Evolutionary conservation across 2,113 vertebrate species (phyloP).

Genomic region (Danionella cerebrum): DNA sequence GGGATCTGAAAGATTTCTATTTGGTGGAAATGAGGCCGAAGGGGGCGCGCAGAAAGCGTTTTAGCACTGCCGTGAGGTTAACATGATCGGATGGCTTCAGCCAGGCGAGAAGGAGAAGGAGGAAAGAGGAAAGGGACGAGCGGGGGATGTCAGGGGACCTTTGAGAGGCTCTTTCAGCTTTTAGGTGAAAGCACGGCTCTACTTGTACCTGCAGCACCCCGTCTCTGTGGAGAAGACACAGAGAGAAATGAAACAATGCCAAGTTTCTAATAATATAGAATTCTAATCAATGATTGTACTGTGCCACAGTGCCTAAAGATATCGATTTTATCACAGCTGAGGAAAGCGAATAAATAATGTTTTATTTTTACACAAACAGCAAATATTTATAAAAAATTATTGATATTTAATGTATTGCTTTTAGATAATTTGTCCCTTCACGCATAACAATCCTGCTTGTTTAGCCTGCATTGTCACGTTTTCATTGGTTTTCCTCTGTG

Average conservation of each 20-base stretch:
- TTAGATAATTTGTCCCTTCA: no score
- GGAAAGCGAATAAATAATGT: no score
- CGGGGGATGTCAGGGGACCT: not conserved
- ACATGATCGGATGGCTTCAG: conserved; percentile 38
- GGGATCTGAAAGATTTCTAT: conserved; percentile 23
- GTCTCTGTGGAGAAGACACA: not conserved
- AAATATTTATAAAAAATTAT: no score
- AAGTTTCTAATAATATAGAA: no score
- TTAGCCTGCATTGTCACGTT: no score
- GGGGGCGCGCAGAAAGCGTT: conserved; percentile 21
- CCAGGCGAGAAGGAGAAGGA: not conserved
- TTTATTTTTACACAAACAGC: no score
- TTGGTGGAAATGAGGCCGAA: conserved; percentile 30
- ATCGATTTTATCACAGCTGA: no score
- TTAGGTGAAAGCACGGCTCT: conserved; percentile 1
- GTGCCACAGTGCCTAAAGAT: no score
- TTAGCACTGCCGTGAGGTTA: not conserved
- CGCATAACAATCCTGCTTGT: no score
- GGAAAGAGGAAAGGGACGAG: not conserved
- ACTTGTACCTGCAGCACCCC: not conserved
- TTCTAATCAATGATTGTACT: no score
- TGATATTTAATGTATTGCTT: no score
- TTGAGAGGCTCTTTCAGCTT: conserved; percentile 3
- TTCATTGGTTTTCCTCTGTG: no score
- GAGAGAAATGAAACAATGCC: not conserved